Conservation (phyloP, 2,888 invertebrate genomes). For the Notodonta dromedarius region DNA sequence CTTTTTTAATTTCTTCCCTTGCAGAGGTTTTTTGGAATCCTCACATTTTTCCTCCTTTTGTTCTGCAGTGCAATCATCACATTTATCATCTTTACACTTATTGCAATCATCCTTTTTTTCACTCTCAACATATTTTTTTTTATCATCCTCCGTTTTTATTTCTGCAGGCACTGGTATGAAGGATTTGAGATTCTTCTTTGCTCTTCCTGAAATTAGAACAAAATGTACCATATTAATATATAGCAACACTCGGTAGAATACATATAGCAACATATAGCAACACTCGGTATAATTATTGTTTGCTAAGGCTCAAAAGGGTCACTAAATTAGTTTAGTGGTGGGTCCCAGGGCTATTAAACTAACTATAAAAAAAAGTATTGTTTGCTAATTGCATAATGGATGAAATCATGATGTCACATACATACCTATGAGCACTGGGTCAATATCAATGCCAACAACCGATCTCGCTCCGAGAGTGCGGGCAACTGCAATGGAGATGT, state of each 20-base stretch:
- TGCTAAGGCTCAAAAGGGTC: too few species aligned
- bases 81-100: constrained; percentile 65
- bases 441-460: constrained; percentile 97
- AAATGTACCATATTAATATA: neutral
- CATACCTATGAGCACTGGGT: constrained; percentile 90
- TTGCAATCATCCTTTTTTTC: constrained; percentile 66
- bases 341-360: too few species aligned
- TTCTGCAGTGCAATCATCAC: constrained; percentile 59
- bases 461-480: constrained; percentile 93
- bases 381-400: neutral
- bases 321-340: too few species aligned
- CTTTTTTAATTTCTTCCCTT: constrained; percentile 59
- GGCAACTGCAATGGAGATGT: constrained; percentile 95
- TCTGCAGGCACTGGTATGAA: constrained; percentile 75
- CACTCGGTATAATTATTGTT: neutral
- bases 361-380: neutral
- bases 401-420: constrained; percentile 43
- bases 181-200: constrained; percentile 72
- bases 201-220: constrained; percentile 67
- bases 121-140: constrained; percentile 61
- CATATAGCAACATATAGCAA: neutral
- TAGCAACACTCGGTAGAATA: neutral
- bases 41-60: constrained; percentile 64
- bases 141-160: constrained; percentile 62
- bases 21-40: constrained; percentile 59